phyloP scores from a whole-genome alignment of 2,888 invertebrate species.

The Epinotia bilunana region DNA sequence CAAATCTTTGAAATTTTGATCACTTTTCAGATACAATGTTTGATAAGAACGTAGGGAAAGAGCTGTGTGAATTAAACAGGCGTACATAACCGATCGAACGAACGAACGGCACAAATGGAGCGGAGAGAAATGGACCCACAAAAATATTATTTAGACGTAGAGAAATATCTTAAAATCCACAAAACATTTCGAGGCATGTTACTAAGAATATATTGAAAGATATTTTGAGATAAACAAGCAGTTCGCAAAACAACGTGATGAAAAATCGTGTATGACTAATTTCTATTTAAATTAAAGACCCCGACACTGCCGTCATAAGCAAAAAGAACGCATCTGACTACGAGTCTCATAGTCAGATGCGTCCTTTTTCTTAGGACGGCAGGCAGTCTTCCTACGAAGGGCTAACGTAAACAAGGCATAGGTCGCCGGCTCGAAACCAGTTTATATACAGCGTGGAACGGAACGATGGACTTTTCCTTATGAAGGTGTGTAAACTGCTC shows the following conservation, averaged over 20 bases:
- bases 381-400: too few species aligned
- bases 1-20: too few species aligned
- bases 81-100: neutral
- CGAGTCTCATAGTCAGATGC: too few species aligned
- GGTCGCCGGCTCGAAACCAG: neutral
- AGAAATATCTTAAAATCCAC: neutral
- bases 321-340: too few species aligned
- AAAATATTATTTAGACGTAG: neutral
- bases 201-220: neutral
- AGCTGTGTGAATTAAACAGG: neutral
- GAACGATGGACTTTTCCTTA: neutral
- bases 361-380: too few species aligned
- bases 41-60: neutral
- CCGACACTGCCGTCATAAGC: constrained; percentile 5
- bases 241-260: neutral
- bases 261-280: neutral
- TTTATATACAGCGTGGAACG: neutral
- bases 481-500: too few species aligned
- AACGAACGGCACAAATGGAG: neutral
- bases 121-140: neutral
- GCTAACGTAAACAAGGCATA: constrained; percentile 9
- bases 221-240: neutral
- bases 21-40: too few species aligned
- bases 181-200: neutral
- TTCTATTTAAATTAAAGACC: neutral